phyloP scores from a whole-genome alignment of 2,797 vertebrate genomes.

The Enteromius anoplus region DNA sequence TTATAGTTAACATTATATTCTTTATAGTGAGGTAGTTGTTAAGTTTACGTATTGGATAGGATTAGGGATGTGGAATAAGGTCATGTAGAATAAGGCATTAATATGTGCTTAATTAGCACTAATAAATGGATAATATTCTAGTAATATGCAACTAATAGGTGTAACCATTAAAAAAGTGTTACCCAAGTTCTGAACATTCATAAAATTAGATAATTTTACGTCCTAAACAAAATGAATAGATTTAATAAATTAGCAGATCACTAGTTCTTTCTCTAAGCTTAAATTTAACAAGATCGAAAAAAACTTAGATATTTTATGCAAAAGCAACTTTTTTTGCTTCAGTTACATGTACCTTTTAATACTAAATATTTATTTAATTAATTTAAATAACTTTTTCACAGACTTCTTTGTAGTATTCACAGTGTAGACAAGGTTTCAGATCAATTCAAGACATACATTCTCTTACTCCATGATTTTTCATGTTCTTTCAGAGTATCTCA shows the following conservation, averaged over 20 bases:
- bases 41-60: too few relatives aligned
- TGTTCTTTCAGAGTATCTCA: conserved; percentile 83
- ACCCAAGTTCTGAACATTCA: not conserved
- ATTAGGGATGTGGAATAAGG: too few relatives aligned
- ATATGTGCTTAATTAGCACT: too few relatives aligned
- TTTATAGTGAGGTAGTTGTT: too few relatives aligned
- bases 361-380: too few relatives aligned
- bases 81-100: too few relatives aligned
- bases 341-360: not conserved
- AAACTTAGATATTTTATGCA: not conserved
- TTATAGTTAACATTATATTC: too few relatives aligned
- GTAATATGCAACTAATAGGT: too few relatives aligned
- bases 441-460: conserved; percentile 12
- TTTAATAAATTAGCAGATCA: not conserved
- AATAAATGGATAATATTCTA: too few relatives aligned
- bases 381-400: not conserved
- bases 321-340: too few relatives aligned
- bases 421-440: not conserved
- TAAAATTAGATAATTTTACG: not conserved
- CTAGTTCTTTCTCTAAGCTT: not conserved
- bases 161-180: too few relatives aligned
- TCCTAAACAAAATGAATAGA: not conserved
- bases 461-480: not conserved
- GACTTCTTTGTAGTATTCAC: not conserved
- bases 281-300: not conserved